Conservation (phyloP, 2,888 invertebrate genomes). For the Melinaea marsaeus region DNA sequence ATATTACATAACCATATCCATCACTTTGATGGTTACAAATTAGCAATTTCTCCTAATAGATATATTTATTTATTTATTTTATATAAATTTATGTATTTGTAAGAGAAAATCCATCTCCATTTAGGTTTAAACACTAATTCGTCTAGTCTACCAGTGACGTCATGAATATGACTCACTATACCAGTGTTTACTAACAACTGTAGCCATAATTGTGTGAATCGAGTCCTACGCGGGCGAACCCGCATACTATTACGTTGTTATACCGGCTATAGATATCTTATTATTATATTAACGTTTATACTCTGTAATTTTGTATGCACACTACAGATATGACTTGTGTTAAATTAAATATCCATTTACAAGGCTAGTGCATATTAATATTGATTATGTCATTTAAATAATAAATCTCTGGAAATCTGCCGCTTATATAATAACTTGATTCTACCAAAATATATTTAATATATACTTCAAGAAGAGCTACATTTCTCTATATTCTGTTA, state of each 20-base stretch:
- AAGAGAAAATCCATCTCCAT: too few species aligned
- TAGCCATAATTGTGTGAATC: constrained; percentile 8
- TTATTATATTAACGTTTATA: constrained; percentile 61
- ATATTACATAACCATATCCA: constrained; percentile 15
- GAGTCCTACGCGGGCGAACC: constrained; percentile 7
- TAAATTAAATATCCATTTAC: constrained; percentile 57
- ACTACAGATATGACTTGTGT: constrained; percentile 47
- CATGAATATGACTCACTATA: constrained; percentile 10
- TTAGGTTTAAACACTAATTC: too few species aligned
- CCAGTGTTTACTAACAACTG: constrained; percentile 5
- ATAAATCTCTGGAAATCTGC: too few species aligned
- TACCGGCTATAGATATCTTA: constrained; percentile 44
- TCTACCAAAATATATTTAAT: too few species aligned
- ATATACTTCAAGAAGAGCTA: too few species aligned
- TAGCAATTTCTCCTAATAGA: too few species aligned
- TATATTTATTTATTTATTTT: too few species aligned
- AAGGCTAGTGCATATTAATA: constrained; percentile 38
- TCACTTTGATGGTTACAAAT: constrained; percentile 18
- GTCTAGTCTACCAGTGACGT: not conserved
- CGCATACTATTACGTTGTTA: constrained; percentile 46
- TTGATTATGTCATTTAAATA: too few species aligned
- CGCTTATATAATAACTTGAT: too few species aligned
- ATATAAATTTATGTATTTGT: too few species aligned
- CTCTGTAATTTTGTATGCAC: constrained; percentile 26
- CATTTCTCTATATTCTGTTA: too few species aligned